A percentile compares a stretch with the other conserved stretches of the same genome.
Evolutionary conservation across 2,113 vertebrate genomes (phyloP).

Genomic region (Anguilla japonica): DNA sequence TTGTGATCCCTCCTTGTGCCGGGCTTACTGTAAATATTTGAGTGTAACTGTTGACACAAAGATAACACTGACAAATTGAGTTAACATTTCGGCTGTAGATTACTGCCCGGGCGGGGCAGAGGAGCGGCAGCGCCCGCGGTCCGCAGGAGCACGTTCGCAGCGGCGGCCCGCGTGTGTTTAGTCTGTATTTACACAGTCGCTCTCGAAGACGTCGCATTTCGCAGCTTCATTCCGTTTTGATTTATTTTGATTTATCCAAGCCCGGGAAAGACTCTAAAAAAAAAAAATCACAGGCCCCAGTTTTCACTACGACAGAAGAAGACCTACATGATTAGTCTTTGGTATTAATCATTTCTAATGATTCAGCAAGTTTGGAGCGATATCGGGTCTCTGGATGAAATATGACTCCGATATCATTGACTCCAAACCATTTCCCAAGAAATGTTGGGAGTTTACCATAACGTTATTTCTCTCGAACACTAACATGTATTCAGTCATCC

Average conservation of each 20-base stretch:
- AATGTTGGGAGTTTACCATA: conserved; percentile 65
- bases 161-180: conserved; percentile 73
- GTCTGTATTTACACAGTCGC: conserved; percentile 66
- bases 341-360: neutral
- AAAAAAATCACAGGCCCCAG: neutral
- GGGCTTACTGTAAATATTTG: conserved; percentile 99
- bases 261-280: neutral
- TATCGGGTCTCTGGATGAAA: neutral
- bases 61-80: conserved; percentile 99
- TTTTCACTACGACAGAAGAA: neutral
- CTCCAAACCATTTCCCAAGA: too few species aligned
- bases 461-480: conserved; percentile 55
- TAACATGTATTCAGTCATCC: conserved; percentile 1
- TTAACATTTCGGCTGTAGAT: conserved; percentile 86
- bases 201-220: neutral
- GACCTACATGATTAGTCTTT: neutral
- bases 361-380: neutral
- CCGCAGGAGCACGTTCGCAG: conserved; percentile 47
- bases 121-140: conserved; percentile 71
- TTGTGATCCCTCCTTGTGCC: conserved; percentile 80
- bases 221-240: neutral
- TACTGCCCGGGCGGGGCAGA: conserved; percentile 79
- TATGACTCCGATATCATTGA: neutral
- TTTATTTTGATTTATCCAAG: neutral
- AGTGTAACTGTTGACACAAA: conserved; percentile 98